Percentiles rank a stretch among this genome's conserved stretches.
Conservation (phyloP, 2,888 invertebrate species). For the Argynnis bischoffii region DNA sequence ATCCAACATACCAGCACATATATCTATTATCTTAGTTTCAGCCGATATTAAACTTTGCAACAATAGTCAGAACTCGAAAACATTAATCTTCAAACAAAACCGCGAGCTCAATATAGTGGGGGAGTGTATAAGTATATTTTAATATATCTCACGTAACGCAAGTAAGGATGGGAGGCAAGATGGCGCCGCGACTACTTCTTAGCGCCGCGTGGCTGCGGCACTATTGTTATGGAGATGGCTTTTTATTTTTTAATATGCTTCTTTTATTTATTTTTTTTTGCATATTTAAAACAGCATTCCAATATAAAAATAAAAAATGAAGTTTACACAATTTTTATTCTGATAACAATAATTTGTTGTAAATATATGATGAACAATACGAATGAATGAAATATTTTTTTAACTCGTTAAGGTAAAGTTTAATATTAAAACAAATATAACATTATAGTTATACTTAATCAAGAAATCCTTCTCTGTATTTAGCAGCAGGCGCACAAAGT, state of each 20-base stretch:
- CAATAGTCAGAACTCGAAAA: slow-evolving; percentile 32
- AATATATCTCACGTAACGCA: slow-evolving; percentile 70
- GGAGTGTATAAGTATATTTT: slow-evolving; percentile 53
- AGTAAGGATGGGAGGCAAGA: slow-evolving; percentile 77
- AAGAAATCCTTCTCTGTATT: slow-evolving; percentile 48
- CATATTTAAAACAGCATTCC: too few species aligned
- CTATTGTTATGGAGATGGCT: slow-evolving; percentile 49
- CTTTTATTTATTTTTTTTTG: too few species aligned
- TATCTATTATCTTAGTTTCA: slow-evolving; percentile 10
- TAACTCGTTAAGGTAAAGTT: too few species aligned
- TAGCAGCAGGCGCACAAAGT: slow-evolving; percentile 55
- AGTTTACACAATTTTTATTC: too few species aligned
- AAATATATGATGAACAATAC: neutral
- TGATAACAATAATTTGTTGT: too few species aligned
- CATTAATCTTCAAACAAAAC: slow-evolving; percentile 38
- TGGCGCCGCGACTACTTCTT: slow-evolving; percentile 76
- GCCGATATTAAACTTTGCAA: slow-evolving; percentile 27
- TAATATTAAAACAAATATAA: too few species aligned
- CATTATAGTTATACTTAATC: too few species aligned
- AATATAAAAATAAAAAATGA: too few species aligned
- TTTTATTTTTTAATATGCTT: slow-evolving; percentile 18
- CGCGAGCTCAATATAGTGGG: slow-evolving; percentile 29
- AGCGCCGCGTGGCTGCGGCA: slow-evolving; percentile 56
- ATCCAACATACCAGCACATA: slow-evolving; percentile 16
- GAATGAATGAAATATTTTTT: too few species aligned